Conservation (phyloP, 2,797 vertebrate species). For the Enteromius unitaeniatus region DNA sequence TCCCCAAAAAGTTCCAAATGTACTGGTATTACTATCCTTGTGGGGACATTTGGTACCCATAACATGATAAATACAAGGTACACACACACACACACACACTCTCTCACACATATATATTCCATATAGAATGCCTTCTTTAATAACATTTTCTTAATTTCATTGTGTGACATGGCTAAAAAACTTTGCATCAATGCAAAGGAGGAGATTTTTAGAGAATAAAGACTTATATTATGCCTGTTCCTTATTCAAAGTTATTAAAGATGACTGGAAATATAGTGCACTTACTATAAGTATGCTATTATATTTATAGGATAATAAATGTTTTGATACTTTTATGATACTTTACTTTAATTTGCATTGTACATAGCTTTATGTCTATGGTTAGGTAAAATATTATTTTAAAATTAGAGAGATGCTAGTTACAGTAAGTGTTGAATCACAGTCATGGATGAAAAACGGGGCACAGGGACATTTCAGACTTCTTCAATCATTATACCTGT, state of each 20-base stretch:
- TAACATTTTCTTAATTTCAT: not conserved
- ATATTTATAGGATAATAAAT: not conserved
- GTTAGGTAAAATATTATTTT: constrained; percentile 1
- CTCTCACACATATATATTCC: too few relatives aligned
- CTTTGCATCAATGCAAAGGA: too few relatives aligned
- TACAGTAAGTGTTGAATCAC: constrained; percentile 61
- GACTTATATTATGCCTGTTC: not conserved
- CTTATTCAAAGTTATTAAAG: not conserved
- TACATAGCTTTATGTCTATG: not conserved
- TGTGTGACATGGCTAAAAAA: not conserved
- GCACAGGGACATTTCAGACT: constrained; percentile 69
- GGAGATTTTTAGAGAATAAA: not conserved
- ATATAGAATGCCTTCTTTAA: not conserved
- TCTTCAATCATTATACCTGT: constrained; percentile 72
- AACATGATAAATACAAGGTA: too few relatives aligned
- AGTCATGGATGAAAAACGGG: constrained; percentile 73
- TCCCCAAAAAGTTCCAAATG: too few relatives aligned
- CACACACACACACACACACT: too few relatives aligned
- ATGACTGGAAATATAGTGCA: not conserved
- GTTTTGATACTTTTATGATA: not conserved
- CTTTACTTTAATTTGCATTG: constrained; percentile 7
- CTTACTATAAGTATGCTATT: not conserved
- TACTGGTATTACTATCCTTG: too few relatives aligned
- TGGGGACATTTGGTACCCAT: too few relatives aligned
- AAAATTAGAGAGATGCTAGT: constrained; percentile 68